Evolutionary conservation across 1,140 invertebrate species (phyloP), one percentile per base, ranked within the genome.

Genomic region (Calephelis virginiensis): DNA sequence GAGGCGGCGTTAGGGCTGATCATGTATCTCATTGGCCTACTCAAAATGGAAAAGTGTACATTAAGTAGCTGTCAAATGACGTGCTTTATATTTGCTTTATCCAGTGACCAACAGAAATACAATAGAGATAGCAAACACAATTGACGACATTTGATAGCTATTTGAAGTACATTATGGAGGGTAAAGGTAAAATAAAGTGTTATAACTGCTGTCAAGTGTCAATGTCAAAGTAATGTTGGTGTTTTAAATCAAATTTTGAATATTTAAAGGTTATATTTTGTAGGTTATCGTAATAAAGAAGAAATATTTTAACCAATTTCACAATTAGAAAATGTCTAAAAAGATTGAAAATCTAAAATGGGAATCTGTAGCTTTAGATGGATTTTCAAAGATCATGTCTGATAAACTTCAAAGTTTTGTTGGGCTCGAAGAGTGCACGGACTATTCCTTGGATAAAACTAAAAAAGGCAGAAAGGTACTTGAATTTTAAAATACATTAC

Each of bases 381-480:
- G 89, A 12, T 83, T 91, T 53, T 83, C 92, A 60, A 73, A 85
- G 11, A 75, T 92, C 61, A 79, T 92, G 61, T 76, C 85, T 3
- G 83, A 84, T 62, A 80, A 89, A 59, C 83, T 93, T 50, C 92
- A 93, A 53, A 93, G 93, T 28, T 92, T 95, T 70, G 87, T 94
- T 53, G 94, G 92, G 14, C 91, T 94, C 48, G 94, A 95, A 78
- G 93, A 94, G 82, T 93, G 94, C 72, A 91, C 89, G 0, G 90
- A 93, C 77, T 95, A 95, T 74, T 89, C 89, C 46, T 80, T 93
- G 11, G 85, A 91, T 70, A 89, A 85, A 69, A 80, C 83, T 38
- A 77, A 65, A 67, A 86, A 76, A 81, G 56, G 67, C 56, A 89
- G 82, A 72, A 87, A 89, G 80, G 86, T 89, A 78, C 69, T 49